Conservation (phyloP, 2,113 vertebrate species). For the Phrynocephalus versicolor region DNA sequence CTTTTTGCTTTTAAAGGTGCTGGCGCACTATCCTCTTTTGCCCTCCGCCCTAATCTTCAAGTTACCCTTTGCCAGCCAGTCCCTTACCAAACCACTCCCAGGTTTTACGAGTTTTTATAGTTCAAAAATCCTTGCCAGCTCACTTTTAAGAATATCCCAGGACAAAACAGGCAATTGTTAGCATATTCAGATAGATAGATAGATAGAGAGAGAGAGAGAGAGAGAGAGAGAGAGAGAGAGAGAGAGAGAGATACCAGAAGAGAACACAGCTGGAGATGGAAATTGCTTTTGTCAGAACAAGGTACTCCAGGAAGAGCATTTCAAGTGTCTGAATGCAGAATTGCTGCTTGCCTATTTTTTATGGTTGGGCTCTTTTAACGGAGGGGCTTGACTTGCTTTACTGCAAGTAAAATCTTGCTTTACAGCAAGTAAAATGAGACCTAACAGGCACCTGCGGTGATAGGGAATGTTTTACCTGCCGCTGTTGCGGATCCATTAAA, state of each 20-base stretch:
- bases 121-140: background rate
- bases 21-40: background rate
- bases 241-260: too few species aligned
- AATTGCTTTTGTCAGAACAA: constrained; percentile 23
- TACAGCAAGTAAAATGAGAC: background rate
- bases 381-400: too few species aligned
- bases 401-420: background rate
- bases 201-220: too few species aligned
- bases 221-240: too few species aligned
- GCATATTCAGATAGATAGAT: constrained; percentile 17
- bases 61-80: background rate
- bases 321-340: constrained; percentile 9
- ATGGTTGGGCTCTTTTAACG: constrained; percentile 18
- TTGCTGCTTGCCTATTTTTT: constrained; percentile 1
- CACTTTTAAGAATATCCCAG: background rate
- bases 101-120: background rate
- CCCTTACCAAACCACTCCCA: background rate
- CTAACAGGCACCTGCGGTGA: background rate
- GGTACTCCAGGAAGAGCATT: constrained; percentile 1
- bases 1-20: background rate
- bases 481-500: background rate
- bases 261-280: background rate
- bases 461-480: background rate
- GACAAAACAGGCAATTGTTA: constrained; percentile 8
- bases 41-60: background rate